Base-by-base conservation (phyloP, 2,113 vertebrate genomes). In the Cyrtonyx montezumae region DNA sequence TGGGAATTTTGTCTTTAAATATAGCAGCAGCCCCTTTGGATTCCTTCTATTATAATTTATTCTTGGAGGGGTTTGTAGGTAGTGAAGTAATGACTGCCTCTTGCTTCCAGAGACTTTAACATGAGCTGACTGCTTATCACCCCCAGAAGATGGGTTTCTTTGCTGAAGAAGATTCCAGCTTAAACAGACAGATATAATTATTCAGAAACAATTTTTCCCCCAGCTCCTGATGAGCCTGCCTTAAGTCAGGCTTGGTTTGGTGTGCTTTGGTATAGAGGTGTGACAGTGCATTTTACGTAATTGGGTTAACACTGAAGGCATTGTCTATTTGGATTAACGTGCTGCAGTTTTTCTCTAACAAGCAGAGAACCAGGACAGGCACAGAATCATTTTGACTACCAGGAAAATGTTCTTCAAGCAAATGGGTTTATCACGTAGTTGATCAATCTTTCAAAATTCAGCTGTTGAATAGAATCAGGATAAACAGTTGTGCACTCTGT, bases 1-100 rank as follows among this genome's bases (percentile, higher is more conserved):
- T 94, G 91, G 85, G 85, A 94, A 92, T 96, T 96, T 85, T 91
- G 91, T 95, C 93, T 85, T 87, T 90, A 91, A 88, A 85, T 70
- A 65, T 77, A 77, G 87, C 37, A 71, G 63, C 93, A 89, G 89
- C 56, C 56, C 61, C 1, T 2, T 65, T 93, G 79, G 69, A 76
- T 94, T 94, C 65, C 73, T 93, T 77, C 84, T 86, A 43, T 79
- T 91, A 21, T 67, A 94, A 91, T 95, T 91, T 94, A 85, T 90
- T 93, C 95, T 84, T 92, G 73, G 80, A 89, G 73, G 82, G 83
- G 43, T 86, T 93, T 65, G 59, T 90, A 40, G 13, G 40, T 40
- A 40, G 73, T 91, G 76, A 71, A 88, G 51, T 56, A 67, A 61
- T 84, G 77, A 55, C 59, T 87, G 63, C 21, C 32, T 93, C 43